phyloP scores from a whole-genome alignment of 2,113 vertebrate genomes.

The Notarius quadriscutis region DNA sequence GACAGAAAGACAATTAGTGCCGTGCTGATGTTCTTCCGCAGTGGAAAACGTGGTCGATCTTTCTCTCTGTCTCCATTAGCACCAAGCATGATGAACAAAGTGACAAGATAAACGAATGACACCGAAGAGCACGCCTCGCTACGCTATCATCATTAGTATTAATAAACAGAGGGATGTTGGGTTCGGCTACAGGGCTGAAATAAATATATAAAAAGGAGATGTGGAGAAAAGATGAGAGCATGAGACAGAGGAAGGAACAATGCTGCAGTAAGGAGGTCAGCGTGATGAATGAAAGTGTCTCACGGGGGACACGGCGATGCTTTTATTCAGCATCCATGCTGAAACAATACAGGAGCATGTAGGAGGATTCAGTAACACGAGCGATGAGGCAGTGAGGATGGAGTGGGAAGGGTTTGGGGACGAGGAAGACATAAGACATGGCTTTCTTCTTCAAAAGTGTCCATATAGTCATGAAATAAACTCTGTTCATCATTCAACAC shows the following conservation, averaged over 20 bases:
- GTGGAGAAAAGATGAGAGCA: slow-evolving; percentile 53
- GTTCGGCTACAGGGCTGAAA: slow-evolving; percentile 13
- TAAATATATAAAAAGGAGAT: slow-evolving; percentile 30
- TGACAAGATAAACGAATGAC: slow-evolving; percentile 51
- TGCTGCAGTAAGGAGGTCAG: slow-evolving; percentile 45
- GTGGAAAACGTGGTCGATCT: slow-evolving; percentile 32
- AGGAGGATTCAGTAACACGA: slow-evolving; percentile 46
- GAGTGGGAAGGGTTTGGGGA: neutral
- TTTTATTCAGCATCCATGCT: slow-evolving; percentile 11
- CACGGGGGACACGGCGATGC: slow-evolving; percentile 21
- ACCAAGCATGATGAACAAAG: slow-evolving; percentile 48
- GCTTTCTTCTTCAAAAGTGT: neutral
- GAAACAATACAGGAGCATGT: slow-evolving; percentile 4
- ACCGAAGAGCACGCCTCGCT: slow-evolving; percentile 55
- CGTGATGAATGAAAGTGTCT: slow-evolving; percentile 53
- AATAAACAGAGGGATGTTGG: slow-evolving; percentile 22
- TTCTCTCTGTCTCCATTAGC: slow-evolving; percentile 58
- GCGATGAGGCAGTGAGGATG: neutral
- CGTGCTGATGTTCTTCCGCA: slow-evolving; percentile 62
- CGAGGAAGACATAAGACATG: neutral
- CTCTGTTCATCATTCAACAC: too few species aligned
- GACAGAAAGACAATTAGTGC: slow-evolving; percentile 74
- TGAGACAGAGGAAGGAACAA: neutral
- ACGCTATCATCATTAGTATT: slow-evolving; percentile 61
- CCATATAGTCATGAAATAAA: neutral